phyloP scores from a whole-genome alignment of 1,140 invertebrate genomes.

The Brachionus paranguensis region DNA sequence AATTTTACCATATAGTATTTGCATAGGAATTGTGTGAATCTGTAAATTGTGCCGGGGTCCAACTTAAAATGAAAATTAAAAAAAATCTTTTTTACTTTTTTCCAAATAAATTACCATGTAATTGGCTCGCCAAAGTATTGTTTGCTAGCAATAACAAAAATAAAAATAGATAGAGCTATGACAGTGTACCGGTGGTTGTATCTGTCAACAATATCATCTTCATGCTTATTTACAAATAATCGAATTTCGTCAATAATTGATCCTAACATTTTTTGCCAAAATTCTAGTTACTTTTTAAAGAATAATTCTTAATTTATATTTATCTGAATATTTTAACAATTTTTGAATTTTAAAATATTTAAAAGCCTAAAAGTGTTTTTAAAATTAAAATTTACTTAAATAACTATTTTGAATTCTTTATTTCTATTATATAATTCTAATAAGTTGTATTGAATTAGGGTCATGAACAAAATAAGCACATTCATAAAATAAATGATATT shows the following conservation, averaged over 20 bases:
- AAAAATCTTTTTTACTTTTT: background rate
- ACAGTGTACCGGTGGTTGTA: slow-evolving; percentile 59
- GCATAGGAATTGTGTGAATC: slow-evolving; percentile 55
- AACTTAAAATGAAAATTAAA: slow-evolving; percentile 52
- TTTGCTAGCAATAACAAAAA: slow-evolving; percentile 76
- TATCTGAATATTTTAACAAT: too few species aligned
- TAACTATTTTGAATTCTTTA: too few species aligned
- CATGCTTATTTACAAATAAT: slow-evolving; percentile 44
- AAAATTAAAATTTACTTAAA: too few species aligned
- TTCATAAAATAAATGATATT: too few species aligned
- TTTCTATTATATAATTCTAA: too few species aligned
- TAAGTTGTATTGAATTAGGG: too few species aligned
- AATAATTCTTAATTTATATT: too few species aligned
- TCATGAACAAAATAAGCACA: too few species aligned
- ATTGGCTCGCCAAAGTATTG: slow-evolving; percentile 76
- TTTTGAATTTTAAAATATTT: too few species aligned
- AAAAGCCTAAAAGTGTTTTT: too few species aligned
- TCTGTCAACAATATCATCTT: slow-evolving; percentile 60
- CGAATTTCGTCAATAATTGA: slow-evolving; percentile 2
- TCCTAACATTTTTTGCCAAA: background rate
- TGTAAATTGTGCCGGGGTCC: slow-evolving; percentile 56
- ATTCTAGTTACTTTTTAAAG: too few species aligned
- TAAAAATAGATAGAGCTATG: slow-evolving; percentile 57
- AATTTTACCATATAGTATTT: slow-evolving; percentile 87
- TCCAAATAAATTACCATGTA: slow-evolving; percentile 48